phyloP scores from a whole-genome alignment of 2,888 invertebrate species.

The Amorpha juglandis region DNA sequence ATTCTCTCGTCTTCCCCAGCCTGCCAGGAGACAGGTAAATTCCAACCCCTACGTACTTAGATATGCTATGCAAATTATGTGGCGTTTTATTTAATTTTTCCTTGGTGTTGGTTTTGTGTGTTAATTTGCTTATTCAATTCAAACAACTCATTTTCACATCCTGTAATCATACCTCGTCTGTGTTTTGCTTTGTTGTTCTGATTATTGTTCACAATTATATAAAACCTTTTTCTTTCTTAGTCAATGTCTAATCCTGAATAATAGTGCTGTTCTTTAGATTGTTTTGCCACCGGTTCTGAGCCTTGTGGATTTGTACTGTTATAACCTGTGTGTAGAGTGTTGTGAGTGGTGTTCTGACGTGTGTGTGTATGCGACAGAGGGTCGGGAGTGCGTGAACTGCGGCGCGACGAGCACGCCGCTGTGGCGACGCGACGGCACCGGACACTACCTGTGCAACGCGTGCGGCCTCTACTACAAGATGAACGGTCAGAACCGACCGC shows the following conservation, averaged over 20 bases:
- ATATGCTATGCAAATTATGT: slow-evolving; percentile 25
- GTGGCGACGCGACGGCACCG: slow-evolving; percentile 98
- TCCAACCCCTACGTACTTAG: slow-evolving; percentile 39
- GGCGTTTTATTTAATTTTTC: slow-evolving; percentile 36
- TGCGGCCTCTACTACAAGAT: slow-evolving; percentile 99
- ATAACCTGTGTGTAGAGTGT: not conserved
- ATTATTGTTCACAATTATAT: slow-evolving; percentile 22
- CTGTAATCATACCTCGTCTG: slow-evolving; percentile 27
- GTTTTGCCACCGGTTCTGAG: not conserved
- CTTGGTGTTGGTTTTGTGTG: slow-evolving; percentile 38
- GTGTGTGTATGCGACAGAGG: slow-evolving; percentile 86
- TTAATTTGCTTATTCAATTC: slow-evolving; percentile 23
- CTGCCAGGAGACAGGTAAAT: slow-evolving; percentile 85
- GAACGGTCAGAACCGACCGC: slow-evolving; percentile 99
- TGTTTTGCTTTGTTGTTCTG: slow-evolving; percentile 28
- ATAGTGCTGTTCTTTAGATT: not conserved
- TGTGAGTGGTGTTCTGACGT: slow-evolving; percentile 25
- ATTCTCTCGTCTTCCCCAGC: slow-evolving; percentile 84
- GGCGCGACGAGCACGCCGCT: slow-evolving; percentile 99
- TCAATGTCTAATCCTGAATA: not conserved
- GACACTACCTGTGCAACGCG: slow-evolving; percentile 99
- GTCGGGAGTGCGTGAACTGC: slow-evolving; percentile 99
- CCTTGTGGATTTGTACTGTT: slow-evolving; percentile 2
- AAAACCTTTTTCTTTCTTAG: not conserved
- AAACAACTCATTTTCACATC: slow-evolving; percentile 19